Base-by-base conservation (phyloP, 2,113 vertebrate genomes). In the Chlorodrepanis virens region DNA sequence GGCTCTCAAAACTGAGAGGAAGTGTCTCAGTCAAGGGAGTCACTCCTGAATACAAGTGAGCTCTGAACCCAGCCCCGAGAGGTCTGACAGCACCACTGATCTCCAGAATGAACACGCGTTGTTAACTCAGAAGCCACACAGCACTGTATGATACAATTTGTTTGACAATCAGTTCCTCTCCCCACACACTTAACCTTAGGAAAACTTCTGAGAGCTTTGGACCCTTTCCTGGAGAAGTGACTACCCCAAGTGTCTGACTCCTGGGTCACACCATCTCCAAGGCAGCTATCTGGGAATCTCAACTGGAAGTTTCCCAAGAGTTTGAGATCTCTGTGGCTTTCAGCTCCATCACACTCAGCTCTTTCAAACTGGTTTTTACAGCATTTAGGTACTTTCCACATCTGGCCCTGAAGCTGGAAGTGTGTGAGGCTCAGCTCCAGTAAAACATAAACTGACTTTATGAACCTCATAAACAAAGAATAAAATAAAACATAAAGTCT, bases 331-430 rank as follows among this genome's bases (percentile, higher is more conserved):
- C 86, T 67, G 81, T 40, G 85, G 84, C 74, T 96, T 96, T 57
- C 87, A 86, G 53, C 33, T 57, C 59, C 78, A 39, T 60, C 85
- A 94, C 67, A 67, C 54, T 79, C 87, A 60, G 87, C 88, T 57
- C 65, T 91, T 87, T 85, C 94, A 93, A 85, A 82, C 63, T 89
- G 87, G 15, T 79, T 93, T 93, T 96, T 91, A 91, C 83, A 92
- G 69, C 60, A 74, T 63, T 87, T 71, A 97, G 95, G 96, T 96
- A 96, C 92, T 96, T 97, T 97, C 95, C 94, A 72, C 92, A 90
- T 92, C 92, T 96, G 96, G 85, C 74, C 81, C 60, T 81, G 78
- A 93, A 92, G 69, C 69, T 90, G 94, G 89, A 92, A 96, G 39
- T 68, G 87, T 91, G 54, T 72, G 69, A 93, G 57, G 63, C 64